Evolutionary conservation across 2,888 invertebrate species (phyloP).

Genomic region (Autographa gamma): DNA sequence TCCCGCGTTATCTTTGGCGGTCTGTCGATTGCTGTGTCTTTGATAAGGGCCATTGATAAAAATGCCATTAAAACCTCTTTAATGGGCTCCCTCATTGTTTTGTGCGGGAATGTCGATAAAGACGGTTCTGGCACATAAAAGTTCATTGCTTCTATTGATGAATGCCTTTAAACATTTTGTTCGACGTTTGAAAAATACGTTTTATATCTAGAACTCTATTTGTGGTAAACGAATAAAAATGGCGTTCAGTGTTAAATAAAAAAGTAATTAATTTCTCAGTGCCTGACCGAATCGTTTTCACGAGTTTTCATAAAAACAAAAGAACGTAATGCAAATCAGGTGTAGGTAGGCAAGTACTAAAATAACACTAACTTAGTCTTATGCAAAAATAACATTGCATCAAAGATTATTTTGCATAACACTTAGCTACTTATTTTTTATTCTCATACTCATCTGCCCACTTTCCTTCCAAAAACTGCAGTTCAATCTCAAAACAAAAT

Average conservation of each 20-base stretch:
- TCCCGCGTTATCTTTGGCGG: conserved; percentile 80
- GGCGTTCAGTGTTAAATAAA: neutral
- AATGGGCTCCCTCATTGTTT: conserved; percentile 50
- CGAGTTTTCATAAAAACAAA: no score
- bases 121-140: conserved; percentile 35
- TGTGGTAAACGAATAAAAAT: conserved; percentile 18
- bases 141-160: conserved; percentile 45
- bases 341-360: no score
- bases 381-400: no score
- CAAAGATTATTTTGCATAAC: no score
- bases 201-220: conserved; percentile 18
- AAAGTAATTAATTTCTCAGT: neutral
- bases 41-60: conserved; percentile 77
- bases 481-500: no score
- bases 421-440: no score
- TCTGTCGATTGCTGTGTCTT: conserved; percentile 71
- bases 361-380: no score
- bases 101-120: conserved; percentile 20
- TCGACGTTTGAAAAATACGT: conserved; percentile 46
- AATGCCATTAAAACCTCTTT: conserved; percentile 64
- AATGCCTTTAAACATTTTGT: conserved; percentile 35
- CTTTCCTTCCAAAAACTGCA: no score
- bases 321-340: no score
- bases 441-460: no score
- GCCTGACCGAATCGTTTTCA: no score